A percentile compares a stretch with the other conserved stretches of the same genome.
Evolutionary conservation across 1,140 invertebrate genomes (phyloP).

Genomic region (Nasonia vitripennis): DNA sequence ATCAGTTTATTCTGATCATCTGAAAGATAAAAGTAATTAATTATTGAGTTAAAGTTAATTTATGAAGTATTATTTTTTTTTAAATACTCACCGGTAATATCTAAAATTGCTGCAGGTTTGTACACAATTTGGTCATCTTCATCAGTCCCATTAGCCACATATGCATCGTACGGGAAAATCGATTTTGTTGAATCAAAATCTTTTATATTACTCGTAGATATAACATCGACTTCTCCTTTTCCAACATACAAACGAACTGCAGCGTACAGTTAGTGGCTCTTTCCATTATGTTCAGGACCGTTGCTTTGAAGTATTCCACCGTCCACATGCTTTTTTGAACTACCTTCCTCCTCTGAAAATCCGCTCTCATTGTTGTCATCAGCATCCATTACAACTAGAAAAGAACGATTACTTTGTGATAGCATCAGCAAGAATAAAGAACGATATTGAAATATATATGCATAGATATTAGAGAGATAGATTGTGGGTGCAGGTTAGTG

Average conservation of each 20-base stretch:
- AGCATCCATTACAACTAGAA: neutral
- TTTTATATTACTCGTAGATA: neutral
- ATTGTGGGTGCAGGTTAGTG: too few species aligned
- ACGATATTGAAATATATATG: too few species aligned
- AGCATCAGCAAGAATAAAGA: too few species aligned
- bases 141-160: neutral
- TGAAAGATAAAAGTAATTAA: neutral
- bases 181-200: neutral
- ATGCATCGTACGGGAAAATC: neutral
- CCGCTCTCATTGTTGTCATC: neutral
- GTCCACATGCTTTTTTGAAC: too few species aligned
- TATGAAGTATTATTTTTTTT: too few species aligned
- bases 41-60: neutral
- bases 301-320: neutral
- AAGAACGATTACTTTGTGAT: too few species aligned
- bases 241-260: neutral
- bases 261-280: neutral
- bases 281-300: neutral
- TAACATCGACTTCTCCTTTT: neutral
- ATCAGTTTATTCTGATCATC: neutral
- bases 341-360: neutral
- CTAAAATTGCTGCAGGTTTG: too few species aligned
- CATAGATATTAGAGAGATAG: too few species aligned
- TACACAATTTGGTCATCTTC: neutral
- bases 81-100: too few species aligned